Base-by-base conservation (phyloP, 2,797 vertebrate species). In the Microctenopoma lineatum region DNA sequence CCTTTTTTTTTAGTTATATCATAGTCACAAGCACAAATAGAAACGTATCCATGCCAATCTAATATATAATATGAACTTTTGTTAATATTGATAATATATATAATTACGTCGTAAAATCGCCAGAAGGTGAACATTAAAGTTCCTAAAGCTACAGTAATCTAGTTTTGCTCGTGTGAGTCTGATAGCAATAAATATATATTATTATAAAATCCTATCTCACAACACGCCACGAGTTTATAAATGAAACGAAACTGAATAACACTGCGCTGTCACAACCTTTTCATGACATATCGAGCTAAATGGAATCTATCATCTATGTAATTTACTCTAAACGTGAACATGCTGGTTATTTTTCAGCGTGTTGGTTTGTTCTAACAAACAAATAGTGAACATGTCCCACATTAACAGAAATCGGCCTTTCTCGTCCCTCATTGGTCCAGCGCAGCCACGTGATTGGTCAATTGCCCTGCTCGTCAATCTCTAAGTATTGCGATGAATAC, bases 371-470 rank as follows among this genome's bases (percentile, higher is more conserved):
- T 55, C n/a, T 3, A 3, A 15, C 1, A 47, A 68, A 67, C 72
- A 41, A 61, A 62, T 74, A 60, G 2, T 48, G 42, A 26, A 59
- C 9, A 34, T 42, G 69, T 73, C 75, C 69, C 46, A 66, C 25
- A n/a, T 59, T 11, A 18, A 18, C 45, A 1, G 7, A 10, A 18
- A 18, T 27, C 61, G 0, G 45, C 41, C 55, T 25, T 51, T 15
- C 36, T 60, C 29, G 2, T 53, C 41, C 59, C 41, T 80, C 66
- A 87, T 90, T 88, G 83, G 84, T 6, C 72, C 7, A 58, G 4
- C 8, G 0, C 32, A 14, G 39, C 41, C 25, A 59, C 7, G 52
- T 75, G 75, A 91, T 91, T 92, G 90, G 89, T 75, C 79, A 44
- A 52, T 16, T 39, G 1, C 45, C 25, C 59, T 79, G 81, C 60